phyloP scores from a whole-genome alignment of 2,888 invertebrate species.

The Trachelus tabidus region DNA sequence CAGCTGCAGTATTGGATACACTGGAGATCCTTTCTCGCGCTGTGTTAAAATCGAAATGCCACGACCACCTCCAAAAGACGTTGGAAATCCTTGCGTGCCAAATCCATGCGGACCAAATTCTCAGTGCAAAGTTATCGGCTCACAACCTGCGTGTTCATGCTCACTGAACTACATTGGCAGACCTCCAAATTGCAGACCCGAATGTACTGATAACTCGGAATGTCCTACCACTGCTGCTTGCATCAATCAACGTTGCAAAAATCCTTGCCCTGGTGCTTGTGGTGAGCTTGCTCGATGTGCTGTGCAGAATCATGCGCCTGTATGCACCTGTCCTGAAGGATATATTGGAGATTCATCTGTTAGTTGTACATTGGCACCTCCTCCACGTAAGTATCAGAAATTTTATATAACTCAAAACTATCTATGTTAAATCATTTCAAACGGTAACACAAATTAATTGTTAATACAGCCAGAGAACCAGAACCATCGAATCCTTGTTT shows the following conservation, averaged over 20 bases:
- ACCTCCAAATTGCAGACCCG: conserved; percentile 87
- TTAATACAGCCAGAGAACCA: conserved; percentile 19
- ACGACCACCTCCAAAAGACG: conserved; percentile 44
- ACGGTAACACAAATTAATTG: background rate
- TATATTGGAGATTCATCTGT: conserved; percentile 82
- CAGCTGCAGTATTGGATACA: conserved; percentile 81
- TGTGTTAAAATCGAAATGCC: conserved; percentile 72
- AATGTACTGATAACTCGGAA: conserved; percentile 83
- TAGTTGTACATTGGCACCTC: conserved; percentile 67
- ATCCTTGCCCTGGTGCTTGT: conserved; percentile 85
- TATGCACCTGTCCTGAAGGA: conserved; percentile 85
- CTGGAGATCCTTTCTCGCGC: conserved; percentile 83
- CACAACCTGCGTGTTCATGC: conserved; percentile 88
- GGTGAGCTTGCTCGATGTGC: conserved; percentile 84
- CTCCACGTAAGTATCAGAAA: conserved; percentile 50
- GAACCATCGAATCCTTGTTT: conserved; percentile 76
- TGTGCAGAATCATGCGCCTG: conserved; percentile 84
- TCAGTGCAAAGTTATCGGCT: conserved; percentile 82
- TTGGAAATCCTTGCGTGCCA: conserved; percentile 79
- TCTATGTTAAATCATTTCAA: background rate
- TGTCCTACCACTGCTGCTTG: conserved; percentile 86
- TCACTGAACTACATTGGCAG: conserved; percentile 83
- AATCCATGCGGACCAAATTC: conserved; percentile 88
- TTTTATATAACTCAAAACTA: background rate
- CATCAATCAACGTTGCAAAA: conserved; percentile 81